phyloP scores from a whole-genome alignment of 2,113 vertebrate species.

The Anguilla japonica region DNA sequence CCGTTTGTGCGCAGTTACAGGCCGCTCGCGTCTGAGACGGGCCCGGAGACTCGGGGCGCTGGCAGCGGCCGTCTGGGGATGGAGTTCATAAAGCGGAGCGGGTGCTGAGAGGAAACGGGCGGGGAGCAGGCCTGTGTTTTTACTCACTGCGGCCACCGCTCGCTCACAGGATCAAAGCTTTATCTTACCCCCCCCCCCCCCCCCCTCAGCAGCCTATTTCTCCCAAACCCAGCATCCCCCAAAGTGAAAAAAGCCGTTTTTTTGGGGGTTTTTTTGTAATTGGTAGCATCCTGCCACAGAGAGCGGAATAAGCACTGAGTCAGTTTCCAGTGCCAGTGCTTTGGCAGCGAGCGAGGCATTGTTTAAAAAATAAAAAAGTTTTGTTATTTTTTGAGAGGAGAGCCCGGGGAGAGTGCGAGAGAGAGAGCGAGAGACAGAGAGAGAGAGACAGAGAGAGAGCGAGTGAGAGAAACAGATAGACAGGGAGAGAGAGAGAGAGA shows the following conservation, averaged over 20 bases:
- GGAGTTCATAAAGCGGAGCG: neutral
- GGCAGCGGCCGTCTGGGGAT: neutral
- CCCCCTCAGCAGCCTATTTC: neutral
- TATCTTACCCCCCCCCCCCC: neutral
- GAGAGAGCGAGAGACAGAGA: too few species aligned
- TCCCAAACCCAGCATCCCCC: neutral
- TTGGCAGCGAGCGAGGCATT: conserved; percentile 3
- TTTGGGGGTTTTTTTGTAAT: neutral
- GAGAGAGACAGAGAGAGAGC: too few species aligned
- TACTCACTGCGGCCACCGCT: neutral
- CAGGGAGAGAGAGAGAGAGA: too few species aligned
- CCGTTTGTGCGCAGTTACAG: neutral
- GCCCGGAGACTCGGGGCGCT: neutral
- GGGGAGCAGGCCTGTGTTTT: neutral
- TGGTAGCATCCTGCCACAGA: neutral
- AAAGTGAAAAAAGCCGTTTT: neutral
- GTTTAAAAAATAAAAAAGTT: neutral
- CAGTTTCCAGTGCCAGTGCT: neutral
- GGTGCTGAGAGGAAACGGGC: neutral
- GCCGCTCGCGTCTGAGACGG: neutral
- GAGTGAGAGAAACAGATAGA: too few species aligned
- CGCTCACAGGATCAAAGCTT: neutral
- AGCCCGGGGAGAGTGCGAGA: too few species aligned
- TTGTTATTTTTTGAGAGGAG: neutral
- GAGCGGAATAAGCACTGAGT: neutral